Evolutionary conservation across 2,888 invertebrate genomes (phyloP), one percentile per base, ranked within the genome.

Genomic region (Dicycla oo): DNA sequence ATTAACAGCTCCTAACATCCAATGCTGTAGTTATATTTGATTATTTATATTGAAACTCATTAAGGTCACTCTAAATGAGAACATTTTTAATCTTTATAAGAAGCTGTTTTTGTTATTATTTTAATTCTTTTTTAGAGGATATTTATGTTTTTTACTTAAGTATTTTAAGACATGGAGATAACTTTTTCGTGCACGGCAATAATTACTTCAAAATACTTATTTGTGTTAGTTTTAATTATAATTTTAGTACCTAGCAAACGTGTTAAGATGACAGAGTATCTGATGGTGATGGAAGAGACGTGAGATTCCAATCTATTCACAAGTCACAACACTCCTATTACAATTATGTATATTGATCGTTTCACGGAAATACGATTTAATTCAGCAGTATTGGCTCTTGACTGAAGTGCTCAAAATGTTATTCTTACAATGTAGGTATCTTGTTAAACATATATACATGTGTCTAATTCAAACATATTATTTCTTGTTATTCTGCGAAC

Each of bases 31-130:
- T 73, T 45, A 0, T 40, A 51, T 18, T 62, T 47, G 2, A 34
- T 61, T 54, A 26, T 45, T 49, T 2, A 61, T 6, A 64, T 77
- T 40, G 0, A 51, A 64, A 56, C 23, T 51, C 20, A 64, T 77
- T 77, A 60, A 51, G 71, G 64, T 56, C 78, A 65, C 1, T 45
- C 23, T 13, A 30, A 71, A 65, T 75, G 23, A 56, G 75, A n/a
- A 63, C 77, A 20, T 34, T 1, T 18, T 7, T 63, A 62, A 78
- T 78, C 47, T 38, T 45, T 70, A 43, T 54, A 73, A 53, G 62
- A 66, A 77, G 49, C 6, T 2, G 18, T 57, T 40, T 53, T 3
- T 23, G 43, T 5, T 38, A n/a, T n/a, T n/a, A n/a, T 60, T 38
- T 30, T 30, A 30, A 30, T 51, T n/a, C n/a, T n/a, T n/a, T n/a